Evolutionary conservation across 2,888 invertebrate genomes (phyloP).

Genomic region (Hetaerina titia): DNA sequence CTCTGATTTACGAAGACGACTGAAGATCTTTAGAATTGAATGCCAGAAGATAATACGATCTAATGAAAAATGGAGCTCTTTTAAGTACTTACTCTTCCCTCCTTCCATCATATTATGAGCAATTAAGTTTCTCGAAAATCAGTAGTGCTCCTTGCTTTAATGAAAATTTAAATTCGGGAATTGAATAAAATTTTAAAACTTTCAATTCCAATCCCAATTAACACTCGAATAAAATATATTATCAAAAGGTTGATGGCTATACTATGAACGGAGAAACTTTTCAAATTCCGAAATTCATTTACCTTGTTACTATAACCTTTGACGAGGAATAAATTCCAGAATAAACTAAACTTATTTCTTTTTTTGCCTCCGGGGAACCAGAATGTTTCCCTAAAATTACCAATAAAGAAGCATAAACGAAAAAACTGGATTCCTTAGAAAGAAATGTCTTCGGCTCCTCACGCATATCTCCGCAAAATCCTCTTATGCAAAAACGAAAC

Average conservation of each 20-base stretch:
- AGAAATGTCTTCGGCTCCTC: not conserved
- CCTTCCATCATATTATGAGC: not conserved
- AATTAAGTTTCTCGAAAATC: not conserved
- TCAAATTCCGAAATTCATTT: too few species aligned
- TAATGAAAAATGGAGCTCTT: not conserved
- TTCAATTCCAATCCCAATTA: not conserved
- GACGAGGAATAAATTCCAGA: too few species aligned
- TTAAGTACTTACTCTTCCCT: not conserved
- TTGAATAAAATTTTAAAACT: not conserved
- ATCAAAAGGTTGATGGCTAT: not conserved
- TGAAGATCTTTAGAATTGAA: conserved; percentile 13
- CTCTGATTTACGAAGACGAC: not conserved
- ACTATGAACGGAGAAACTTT: too few species aligned
- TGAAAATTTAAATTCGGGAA: not conserved
- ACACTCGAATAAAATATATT: not conserved
- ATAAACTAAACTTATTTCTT: not conserved
- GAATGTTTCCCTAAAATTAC: not conserved
- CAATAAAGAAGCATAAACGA: not conserved
- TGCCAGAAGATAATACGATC: not conserved
- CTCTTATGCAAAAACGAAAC: conserved; percentile 13
- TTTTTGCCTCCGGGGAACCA: not conserved
- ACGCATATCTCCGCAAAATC: not conserved
- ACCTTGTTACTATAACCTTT: too few species aligned
- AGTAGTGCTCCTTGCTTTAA: not conserved
- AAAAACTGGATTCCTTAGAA: not conserved